A percentile compares a stretch with the other conserved stretches of the same genome.
Conservation (phyloP, 2,888 invertebrate genomes). For the Pachycephus smyrnensis region DNA sequence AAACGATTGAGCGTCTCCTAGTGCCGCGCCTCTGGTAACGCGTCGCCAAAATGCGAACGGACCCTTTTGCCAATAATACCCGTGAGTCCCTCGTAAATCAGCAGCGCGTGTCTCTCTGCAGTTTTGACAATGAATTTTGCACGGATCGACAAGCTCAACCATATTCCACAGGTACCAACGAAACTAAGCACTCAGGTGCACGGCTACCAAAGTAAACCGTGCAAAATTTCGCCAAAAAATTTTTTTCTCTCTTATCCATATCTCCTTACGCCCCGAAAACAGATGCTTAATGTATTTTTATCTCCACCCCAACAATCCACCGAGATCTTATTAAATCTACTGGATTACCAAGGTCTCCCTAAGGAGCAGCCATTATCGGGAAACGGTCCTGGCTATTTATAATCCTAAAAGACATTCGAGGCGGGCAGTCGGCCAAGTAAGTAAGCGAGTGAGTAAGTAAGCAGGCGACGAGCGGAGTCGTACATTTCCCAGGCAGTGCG, state of each 20-base stretch:
- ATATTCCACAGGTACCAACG: not conserved
- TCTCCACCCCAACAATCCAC: not conserved
- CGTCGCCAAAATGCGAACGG: not conserved
- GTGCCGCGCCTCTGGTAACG: not conserved
- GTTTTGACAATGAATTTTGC: not conserved
- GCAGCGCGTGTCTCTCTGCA: slow-evolving; percentile 37
- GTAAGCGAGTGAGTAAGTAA: not conserved
- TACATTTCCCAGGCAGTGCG: slow-evolving; percentile 59
- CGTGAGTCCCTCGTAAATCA: slow-evolving; percentile 47
- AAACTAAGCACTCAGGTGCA: not conserved
- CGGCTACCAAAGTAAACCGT: too few relatives aligned
- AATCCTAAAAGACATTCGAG: not conserved
- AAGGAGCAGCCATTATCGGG: not conserved
- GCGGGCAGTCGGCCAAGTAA: not conserved
- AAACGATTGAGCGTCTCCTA: slow-evolving; percentile 16
- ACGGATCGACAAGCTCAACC: not conserved
- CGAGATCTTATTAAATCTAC: not conserved
- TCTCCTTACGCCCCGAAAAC: too few relatives aligned
- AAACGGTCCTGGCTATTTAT: not conserved
- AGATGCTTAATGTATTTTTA: not conserved
- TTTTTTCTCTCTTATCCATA: not conserved
- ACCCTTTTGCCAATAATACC: not conserved
- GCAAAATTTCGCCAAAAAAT: not conserved
- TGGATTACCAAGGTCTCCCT: not conserved
- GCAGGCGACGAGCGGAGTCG: slow-evolving; percentile 6